Conservation (phyloP, 2,113 vertebrate genomes). For the Eira barbara region DNA sequence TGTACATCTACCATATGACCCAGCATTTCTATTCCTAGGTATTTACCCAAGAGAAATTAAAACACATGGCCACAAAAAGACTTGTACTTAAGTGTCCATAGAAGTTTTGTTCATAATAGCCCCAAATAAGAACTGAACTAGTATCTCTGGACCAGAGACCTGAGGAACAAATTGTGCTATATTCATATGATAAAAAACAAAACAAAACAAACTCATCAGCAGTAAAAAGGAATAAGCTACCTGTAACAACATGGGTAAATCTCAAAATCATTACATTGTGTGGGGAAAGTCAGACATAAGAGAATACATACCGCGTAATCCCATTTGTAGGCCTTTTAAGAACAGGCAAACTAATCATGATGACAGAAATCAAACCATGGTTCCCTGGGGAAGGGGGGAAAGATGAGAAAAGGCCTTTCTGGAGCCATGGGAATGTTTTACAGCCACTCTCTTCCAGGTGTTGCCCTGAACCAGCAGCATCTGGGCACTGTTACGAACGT, state of each 20-base stretch:
- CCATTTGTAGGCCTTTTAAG: not conserved
- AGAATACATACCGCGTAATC: not conserved
- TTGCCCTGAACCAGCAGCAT: not conserved
- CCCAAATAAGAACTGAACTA: not conserved
- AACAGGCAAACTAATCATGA: not conserved
- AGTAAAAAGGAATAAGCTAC: not conserved
- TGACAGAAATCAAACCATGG: not conserved
- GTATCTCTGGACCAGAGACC: not conserved
- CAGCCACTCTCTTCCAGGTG: not conserved
- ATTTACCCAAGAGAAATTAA: slow-evolving; percentile 32
- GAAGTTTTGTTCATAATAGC: not conserved
- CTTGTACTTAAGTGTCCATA: not conserved
- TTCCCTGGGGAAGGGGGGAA: rapidly evolving
- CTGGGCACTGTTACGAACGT: not conserved
- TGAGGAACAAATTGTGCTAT: not conserved
- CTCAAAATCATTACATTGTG: not conserved
- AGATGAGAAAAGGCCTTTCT: not conserved
- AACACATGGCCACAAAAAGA: not conserved
- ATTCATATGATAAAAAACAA: not conserved
- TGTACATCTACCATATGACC: not conserved
- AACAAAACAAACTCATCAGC: not conserved
- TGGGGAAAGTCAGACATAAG: not conserved
- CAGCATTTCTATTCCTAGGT: not conserved
- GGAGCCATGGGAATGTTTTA: not conserved
- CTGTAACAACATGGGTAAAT: not conserved